Base-by-base conservation (phyloP, 2,888 invertebrate genomes). In the Luperina nickerlii region DNA sequence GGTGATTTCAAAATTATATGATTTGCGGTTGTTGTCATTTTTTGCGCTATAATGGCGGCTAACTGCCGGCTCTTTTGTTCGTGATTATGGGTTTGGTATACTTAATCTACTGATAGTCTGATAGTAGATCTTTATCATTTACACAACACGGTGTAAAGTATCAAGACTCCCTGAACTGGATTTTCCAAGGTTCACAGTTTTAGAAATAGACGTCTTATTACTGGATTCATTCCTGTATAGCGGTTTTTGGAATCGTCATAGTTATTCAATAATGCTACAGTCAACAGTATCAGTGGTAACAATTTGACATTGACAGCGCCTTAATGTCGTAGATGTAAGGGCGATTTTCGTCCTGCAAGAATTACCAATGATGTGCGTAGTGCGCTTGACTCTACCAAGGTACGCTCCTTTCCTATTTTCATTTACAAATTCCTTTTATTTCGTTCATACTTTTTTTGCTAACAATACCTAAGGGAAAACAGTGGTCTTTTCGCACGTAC, bases 1-100 rank as follows among this genome's bases (percentile, higher is more conserved):
- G 88, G 79, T 91, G 90, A 91, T 88, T 88, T 89, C 82, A 88
- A 92, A 90, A 88, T 85, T 87, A 83, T 88, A 90, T 92, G 90
- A 90, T 91, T 92, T 89, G 84, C 79, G 81, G 74, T 84, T 83
- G 77, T 76, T 87, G 82, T 85, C 20, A 72, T 87, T 88, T 91
- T 91, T 90, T 89, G 76, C 76, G 76, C 67, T 81, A 68, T 87
- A 84, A 84, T 81, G 70, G 79, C 91, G 90, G 90, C 88, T 91
- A 90, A 90, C 81, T 66, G 79, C 68, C 74, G 76, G 32, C 32
- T 79, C 48, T 87, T 88, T 89, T 86, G 88, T 85, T 81, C n/a
- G 24, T 79, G 68, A 74, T 78, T 84, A 82, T 73, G 66, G 66
- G 74, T 81, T 81, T 73, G 67, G 62, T 74, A 62, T 63, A 38